Evolutionary conservation across 2,888 invertebrate genomes (phyloP).

Genomic region (Dendrolimus pini): DNA sequence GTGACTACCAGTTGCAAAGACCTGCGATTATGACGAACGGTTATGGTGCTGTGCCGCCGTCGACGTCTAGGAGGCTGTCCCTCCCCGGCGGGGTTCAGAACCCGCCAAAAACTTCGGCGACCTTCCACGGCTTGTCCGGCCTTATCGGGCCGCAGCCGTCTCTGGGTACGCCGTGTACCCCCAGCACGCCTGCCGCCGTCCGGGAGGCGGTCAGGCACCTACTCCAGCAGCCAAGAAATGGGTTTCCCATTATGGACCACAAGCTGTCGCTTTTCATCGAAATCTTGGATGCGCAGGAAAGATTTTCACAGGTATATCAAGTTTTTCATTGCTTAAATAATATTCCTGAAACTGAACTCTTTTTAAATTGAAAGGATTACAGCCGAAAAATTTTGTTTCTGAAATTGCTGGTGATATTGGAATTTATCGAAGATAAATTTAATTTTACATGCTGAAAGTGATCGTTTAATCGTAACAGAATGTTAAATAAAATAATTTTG

Average conservation of each 20-base stretch:
- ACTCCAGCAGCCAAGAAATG: conserved; percentile 82
- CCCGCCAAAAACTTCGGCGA: conserved; percentile 78
- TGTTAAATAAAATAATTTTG: no score
- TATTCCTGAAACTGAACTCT: neutral
- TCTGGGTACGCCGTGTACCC: conserved; percentile 61
- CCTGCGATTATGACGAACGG: conserved; percentile 72
- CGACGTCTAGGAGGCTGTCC: conserved; percentile 70
- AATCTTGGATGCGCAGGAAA: conserved; percentile 88
- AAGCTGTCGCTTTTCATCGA: conserved; percentile 87
- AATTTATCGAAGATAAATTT: no score
- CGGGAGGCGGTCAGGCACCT: conserved; percentile 83
- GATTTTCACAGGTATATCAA: conserved; percentile 83
- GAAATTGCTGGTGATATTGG: neutral
- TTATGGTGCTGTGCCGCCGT: conserved; percentile 67
- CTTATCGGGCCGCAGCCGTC: conserved; percentile 42
- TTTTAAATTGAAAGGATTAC: neutral
- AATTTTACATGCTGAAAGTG: no score
- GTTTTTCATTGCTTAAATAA: neutral
- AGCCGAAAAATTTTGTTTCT: neutral
- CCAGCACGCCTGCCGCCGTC: conserved; percentile 79
- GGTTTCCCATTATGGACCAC: conserved; percentile 86
- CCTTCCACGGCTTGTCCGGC: conserved; percentile 75
- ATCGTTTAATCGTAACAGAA: no score
- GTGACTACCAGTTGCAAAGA: conserved; percentile 78
- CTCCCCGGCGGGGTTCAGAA: conserved; percentile 70